A percentile compares a stretch with the other conserved stretches of the same genome.
Conservation (phyloP, 1,140 invertebrate species). For the Hetaerina americana region DNA sequence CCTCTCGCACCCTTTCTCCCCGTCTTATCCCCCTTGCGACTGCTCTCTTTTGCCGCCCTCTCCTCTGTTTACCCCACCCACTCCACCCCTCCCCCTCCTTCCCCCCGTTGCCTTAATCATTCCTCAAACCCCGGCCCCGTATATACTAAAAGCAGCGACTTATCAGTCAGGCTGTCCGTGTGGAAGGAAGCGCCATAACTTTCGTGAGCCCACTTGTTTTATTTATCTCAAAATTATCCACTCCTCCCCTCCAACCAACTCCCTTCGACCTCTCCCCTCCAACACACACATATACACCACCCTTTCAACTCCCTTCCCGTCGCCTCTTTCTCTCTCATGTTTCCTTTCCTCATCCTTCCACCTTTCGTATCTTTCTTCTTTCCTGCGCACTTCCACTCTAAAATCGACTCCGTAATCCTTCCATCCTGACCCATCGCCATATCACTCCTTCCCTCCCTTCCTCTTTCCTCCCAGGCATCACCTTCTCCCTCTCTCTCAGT, state of each 20-base stretch:
- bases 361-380: not conserved
- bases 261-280: too few relatives aligned
- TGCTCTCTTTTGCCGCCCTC: not conserved
- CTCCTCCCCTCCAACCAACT: too few relatives aligned
- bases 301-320: too few relatives aligned
- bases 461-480: too few relatives aligned
- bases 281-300: too few relatives aligned
- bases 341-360: too few relatives aligned
- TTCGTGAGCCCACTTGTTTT: not conserved
- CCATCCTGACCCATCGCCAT: too few relatives aligned
- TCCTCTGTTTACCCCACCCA: not conserved
- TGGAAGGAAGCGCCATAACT: not conserved
- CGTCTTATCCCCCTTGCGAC: too few relatives aligned
- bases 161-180: not conserved
- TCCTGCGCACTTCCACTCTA: not conserved
- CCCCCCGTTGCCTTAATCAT: not conserved
- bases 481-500: too few relatives aligned
- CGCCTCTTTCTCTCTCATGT: too few relatives aligned
- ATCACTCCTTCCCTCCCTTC: too few relatives aligned
- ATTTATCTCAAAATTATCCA: constrained; percentile 1
- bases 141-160: not conserved
- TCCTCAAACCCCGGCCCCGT: not conserved
- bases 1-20: not conserved
- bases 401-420: too few relatives aligned
- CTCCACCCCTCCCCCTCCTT: not conserved